Evolutionary conservation across 2,113 vertebrate genomes (phyloP).

Genomic region (Anser brachyrhynchus): DNA sequence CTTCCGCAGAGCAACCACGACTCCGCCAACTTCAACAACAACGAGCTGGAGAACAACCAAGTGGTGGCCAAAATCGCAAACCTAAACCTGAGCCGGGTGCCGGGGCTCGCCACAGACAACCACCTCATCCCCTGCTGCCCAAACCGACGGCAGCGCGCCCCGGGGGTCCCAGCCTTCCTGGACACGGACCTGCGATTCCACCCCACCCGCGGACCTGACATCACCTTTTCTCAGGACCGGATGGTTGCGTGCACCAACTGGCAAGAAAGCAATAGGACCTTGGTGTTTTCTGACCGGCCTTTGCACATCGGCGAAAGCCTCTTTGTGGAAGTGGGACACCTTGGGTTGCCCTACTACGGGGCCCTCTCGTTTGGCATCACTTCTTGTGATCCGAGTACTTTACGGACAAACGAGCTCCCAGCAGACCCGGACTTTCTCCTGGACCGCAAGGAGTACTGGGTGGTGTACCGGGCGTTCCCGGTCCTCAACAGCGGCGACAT

Average conservation of each 20-base stretch:
- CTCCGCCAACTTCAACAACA: conserved; percentile 97
- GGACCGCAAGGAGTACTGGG: conserved; percentile 99
- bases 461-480: conserved; percentile 90
- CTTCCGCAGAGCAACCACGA: conserved; percentile 94
- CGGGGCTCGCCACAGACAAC: conserved; percentile 76
- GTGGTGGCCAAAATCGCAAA: conserved; percentile 94
- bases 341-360: conserved; percentile 90
- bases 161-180: conserved; percentile 81
- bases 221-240: conserved; percentile 92
- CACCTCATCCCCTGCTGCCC: conserved; percentile 89
- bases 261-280: conserved; percentile 91
- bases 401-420: conserved; percentile 91
- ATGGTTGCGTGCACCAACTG: conserved; percentile 90
- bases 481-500: conserved; percentile 88
- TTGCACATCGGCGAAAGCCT: conserved; percentile 90
- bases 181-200: conserved; percentile 95
- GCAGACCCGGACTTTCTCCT: conserved; percentile 92
- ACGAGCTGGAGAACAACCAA: conserved; percentile 95
- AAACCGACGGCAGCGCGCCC: conserved; percentile 72
- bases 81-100: conserved; percentile 83
- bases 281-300: conserved; percentile 94
- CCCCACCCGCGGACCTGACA: conserved; percentile 86
- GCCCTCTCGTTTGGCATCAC: conserved; percentile 93
- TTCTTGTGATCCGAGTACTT: conserved; percentile 91
- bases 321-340: conserved; percentile 91